phyloP scores from a whole-genome alignment of 1,140 invertebrate species.

The Tetragnatha versicolor region DNA sequence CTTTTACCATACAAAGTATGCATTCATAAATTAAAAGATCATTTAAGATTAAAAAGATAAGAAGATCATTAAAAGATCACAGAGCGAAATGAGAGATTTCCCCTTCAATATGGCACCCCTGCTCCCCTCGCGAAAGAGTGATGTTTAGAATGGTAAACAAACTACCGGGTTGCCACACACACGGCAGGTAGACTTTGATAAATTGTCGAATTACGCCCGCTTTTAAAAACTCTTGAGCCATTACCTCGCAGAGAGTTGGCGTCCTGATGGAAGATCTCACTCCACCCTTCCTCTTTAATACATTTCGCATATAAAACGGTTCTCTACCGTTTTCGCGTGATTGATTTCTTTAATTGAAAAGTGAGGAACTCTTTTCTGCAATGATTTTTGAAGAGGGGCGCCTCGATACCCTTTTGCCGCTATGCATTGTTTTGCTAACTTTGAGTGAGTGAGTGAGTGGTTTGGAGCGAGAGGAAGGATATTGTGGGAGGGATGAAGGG shows the following conservation, averaged over 20 bases:
- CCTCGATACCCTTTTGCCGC: too few species aligned
- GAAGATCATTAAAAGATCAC: too few species aligned
- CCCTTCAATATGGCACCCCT: background rate
- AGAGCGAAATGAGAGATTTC: background rate
- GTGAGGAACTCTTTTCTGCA: too few species aligned
- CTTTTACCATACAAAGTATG: too few species aligned
- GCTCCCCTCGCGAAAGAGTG: conserved; percentile 2
- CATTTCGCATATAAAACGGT: conserved; percentile 23
- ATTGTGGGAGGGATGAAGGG: too few species aligned
- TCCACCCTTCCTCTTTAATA: background rate
- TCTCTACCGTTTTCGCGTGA: conserved; percentile 11
- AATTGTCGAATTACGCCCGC: conserved; percentile 32
- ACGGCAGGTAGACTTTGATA: conserved; percentile 38
- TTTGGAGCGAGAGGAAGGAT: too few species aligned
- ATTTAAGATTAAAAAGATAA: too few species aligned
- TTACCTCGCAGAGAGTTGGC: background rate
- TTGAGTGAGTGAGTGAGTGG: too few species aligned
- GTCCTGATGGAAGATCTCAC: background rate
- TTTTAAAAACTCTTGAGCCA: conserved; percentile 40
- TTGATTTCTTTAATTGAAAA: conserved; percentile 47
- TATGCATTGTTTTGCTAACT: too few species aligned
- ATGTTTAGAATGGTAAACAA: conserved; percentile 37
- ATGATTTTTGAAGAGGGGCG: too few species aligned
- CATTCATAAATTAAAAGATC: too few species aligned
- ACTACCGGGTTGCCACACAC: conserved; percentile 26